Percentiles rank a stretch among this genome's conserved stretches.
phyloP scores from a whole-genome alignment of 1,140 invertebrate species.

The Antheraea mylitta region DNA sequence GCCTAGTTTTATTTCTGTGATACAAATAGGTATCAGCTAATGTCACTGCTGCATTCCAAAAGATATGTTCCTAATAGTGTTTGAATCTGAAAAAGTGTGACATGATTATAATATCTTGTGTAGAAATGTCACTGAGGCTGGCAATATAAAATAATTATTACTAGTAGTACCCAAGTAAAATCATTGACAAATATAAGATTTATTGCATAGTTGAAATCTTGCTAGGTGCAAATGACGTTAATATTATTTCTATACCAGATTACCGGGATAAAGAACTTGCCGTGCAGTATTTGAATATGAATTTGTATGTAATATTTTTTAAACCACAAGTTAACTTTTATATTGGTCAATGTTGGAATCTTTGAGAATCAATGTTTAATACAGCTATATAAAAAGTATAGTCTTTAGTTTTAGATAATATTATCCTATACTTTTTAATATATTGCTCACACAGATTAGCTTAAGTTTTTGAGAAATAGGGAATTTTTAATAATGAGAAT shows the following conservation, averaged over 20 bases:
- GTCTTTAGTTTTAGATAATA: conserved; percentile 64
- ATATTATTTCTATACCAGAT: not conserved
- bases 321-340: not conserved
- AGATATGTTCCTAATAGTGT: no score
- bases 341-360: not conserved
- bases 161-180: no score
- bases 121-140: no score
- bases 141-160: no score
- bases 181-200: not conserved
- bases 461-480: not conserved
- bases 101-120: no score
- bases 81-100: no score
- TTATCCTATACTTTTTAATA: conserved; percentile 12
- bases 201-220: not conserved
- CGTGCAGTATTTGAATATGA: not conserved
- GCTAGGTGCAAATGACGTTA: no score
- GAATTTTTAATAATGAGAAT: not conserved
- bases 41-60: no score
- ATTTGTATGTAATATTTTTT: not conserved
- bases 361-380: not conserved
- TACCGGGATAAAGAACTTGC: not conserved
- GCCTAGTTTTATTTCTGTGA: no score
- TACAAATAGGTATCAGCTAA: no score
- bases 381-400: conserved; percentile 34
- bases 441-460: not conserved